Evolutionary conservation across 1,140 invertebrate species (phyloP).

Genomic region (Bombus ignitus): DNA sequence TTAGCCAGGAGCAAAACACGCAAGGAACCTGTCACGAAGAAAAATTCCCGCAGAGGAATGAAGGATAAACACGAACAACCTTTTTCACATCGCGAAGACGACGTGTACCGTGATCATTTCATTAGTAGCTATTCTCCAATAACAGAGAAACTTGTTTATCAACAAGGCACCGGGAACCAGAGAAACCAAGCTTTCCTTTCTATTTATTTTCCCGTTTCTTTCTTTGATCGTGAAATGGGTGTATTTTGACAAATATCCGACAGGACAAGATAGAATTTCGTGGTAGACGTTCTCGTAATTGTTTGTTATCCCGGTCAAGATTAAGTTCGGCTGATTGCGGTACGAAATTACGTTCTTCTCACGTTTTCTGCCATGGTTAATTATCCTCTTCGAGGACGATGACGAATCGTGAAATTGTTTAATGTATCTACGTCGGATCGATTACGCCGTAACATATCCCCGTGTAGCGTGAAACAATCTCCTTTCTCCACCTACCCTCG

Average conservation of each 20-base stretch:
- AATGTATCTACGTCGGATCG: constrained; percentile 45
- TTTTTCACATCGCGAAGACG: constrained; percentile 2
- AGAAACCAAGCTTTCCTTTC: neutral
- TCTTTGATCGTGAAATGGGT: neutral
- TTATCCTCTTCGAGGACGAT: constrained; percentile 27
- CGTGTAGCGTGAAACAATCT: constrained; percentile 32
- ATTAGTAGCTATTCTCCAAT: constrained; percentile 51
- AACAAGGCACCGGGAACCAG: constrained; percentile 3
- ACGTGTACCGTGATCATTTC: constrained; percentile 58
- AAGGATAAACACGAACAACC: constrained; percentile 62
- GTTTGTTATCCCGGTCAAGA: constrained; percentile 4
- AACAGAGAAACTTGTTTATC: constrained; percentile 59
- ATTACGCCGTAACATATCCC: constrained; percentile 37
- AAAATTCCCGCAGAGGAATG: constrained; percentile 51
- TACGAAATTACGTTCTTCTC: constrained; percentile 47
- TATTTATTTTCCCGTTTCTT: neutral
- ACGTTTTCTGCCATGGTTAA: constrained; percentile 49
- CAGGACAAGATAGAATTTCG: constrained; percentile 7
- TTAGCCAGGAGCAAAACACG: constrained; percentile 1
- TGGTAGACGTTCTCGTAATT: constrained; percentile 34
- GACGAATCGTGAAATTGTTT: constrained; percentile 60
- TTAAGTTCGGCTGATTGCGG: neutral
- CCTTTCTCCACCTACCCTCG: neutral
- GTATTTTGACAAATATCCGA: constrained; percentile 43
- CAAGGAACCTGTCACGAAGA: constrained; percentile 26